Base-by-base conservation (phyloP, 2,113 vertebrate species). In the Alosa alosa region DNA sequence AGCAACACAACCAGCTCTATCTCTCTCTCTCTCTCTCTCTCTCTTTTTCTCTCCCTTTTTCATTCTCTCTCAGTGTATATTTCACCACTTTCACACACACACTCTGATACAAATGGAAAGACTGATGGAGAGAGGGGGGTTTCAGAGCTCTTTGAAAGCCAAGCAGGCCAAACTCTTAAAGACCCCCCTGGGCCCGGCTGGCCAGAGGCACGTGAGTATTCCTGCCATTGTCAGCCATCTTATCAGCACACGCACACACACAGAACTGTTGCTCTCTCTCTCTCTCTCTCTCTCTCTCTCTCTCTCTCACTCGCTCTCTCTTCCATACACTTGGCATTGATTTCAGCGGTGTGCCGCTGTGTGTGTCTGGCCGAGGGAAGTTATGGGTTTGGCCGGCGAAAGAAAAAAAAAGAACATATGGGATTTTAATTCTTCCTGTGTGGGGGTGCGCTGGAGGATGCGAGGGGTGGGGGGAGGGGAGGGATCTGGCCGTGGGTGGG, bases 391-490 rank as follows among this genome's bases (percentile, higher is more conserved):
- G 82, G 31, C 50, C 18, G 64, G 64, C 8, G 64, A 84, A 72
- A 84, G 41, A 49, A 87, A 84, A 82, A 87, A 83, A 81, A 89
- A 87, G 49, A 72, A 78, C 90, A 83, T 90, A 85, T 84, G 91
- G 88, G 87, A 84, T 88, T 87, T 89, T 45, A 81, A 85, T 85
- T 55, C 84, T 89, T 90, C 88, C 90, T 89, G 85, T 57, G 84
- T 83, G 90, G 91, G 91, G 90, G 84, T 84, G 8, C 2, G 64
- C 86, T 88, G 84, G 88, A 89, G 87, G 90, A 89, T 90, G 85
- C 55, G 78, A 72, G 83, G 82, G 60, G 47, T 72, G 82, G 18
- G 57, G 57, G 18, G 47, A 6, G 25, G 47, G 45, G 15, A n/a
- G 41, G 81, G 45, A 57, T n/a, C n/a, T n/a, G n/a, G 31, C 2